Evolutionary conservation across 1,140 invertebrate genomes (phyloP), one percentile per base, ranked within the genome.

Genomic region (Paramacrobiotus metropolitanus): DNA sequence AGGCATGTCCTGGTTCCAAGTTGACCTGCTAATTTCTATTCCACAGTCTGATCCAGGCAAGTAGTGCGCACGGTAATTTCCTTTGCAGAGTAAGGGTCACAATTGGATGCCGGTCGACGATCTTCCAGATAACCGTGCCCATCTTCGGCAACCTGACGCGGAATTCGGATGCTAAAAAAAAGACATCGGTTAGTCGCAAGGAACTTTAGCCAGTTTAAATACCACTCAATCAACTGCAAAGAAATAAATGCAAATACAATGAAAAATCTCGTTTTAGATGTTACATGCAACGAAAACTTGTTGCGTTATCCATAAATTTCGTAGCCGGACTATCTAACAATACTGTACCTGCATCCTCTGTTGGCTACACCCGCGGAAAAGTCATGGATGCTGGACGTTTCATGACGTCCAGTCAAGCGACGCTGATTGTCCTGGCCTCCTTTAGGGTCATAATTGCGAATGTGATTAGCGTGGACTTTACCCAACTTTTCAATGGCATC

Each of bases 71-170:
- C 9, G 29, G 44, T 62, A 74, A n/a, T n/a, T n/a, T n/a, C n/a
- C n/a, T n/a, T n/a, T n/a, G n/a, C n/a, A n/a, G 77, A 71, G 74
- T 94, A 93, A 0, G 90, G 89, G 73, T 94, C 89, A 70, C 86
- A 88, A 74, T 95, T 95, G 64, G 88, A 90, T 2, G 89, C 81
- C 15, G 91, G 91, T 69, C 91, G 78, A 63, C 91, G 77, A 73
- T 96, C 91, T 72, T 96, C 91, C 62, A 95, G 74, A 70, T 94
- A 95, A 1, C 90, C 91, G 69, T 83, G 83, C 67, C 85, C 83
- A 1, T 87, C 84, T 66, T 89, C 86, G 1, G 86, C 86, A 15
- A 75, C 73, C 1, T 77, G 76, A 3, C 85, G 79, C 18, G 87
- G 85, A 70, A 89, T 87, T 60, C 86, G 79, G 67, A 88, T 83